Conservation (phyloP, 2,888 invertebrate species). For the Subacronicta megacephala region DNA sequence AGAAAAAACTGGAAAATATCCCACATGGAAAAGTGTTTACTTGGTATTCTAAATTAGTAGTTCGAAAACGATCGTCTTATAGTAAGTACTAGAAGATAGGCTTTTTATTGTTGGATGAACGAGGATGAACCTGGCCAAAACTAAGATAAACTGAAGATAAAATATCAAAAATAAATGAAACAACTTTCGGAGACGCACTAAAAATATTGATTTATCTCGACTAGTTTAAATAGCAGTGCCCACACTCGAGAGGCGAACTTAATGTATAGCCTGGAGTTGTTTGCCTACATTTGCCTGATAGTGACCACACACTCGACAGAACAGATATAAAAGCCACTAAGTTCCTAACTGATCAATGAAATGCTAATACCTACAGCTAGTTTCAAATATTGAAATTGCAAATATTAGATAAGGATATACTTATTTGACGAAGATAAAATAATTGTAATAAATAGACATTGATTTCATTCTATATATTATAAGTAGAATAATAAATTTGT, state of each 20-base stretch:
- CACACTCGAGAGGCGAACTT: constrained; percentile 31
- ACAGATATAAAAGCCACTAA: constrained; percentile 48
- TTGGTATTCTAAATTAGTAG: no score
- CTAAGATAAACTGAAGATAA: not conserved
- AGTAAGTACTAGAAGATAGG: no score
- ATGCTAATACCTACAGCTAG: constrained; percentile 40
- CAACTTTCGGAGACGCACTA: constrained; percentile 24
- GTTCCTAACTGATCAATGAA: constrained; percentile 49
- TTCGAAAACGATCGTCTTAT: no score
- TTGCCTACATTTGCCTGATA: constrained; percentile 53
- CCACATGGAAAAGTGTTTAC: no score
- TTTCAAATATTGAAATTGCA: constrained; percentile 51
- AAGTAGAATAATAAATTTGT: no score
- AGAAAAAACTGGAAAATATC: no score
- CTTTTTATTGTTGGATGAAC: no score
- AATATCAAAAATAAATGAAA: constrained; percentile 10
- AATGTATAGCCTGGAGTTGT: constrained; percentile 39
- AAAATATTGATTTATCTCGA: constrained; percentile 33
- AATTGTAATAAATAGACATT: not conserved
- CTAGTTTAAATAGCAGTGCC: constrained; percentile 34
- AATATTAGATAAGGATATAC: constrained; percentile 30
- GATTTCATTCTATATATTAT: not conserved
- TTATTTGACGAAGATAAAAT: not conserved
- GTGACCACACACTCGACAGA: constrained; percentile 45
- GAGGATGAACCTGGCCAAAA: no score